Evolutionary conservation across 2,113 vertebrate species (phyloP).

Genomic region (Lasiurus cinereus): DNA sequence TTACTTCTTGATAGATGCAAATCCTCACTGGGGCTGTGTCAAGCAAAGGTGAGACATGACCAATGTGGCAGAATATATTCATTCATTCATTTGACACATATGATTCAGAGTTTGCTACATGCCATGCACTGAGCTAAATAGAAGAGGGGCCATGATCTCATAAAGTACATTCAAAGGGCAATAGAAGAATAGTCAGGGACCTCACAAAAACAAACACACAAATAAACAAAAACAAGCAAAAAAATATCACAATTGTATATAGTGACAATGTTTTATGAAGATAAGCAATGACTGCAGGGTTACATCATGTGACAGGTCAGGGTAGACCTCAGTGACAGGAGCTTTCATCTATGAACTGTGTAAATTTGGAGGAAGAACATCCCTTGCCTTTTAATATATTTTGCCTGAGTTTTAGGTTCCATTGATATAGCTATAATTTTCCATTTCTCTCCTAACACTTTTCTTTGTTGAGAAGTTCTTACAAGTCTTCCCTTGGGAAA

Average conservation of each 20-base stretch:
- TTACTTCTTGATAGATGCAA: not conserved
- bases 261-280: not conserved
- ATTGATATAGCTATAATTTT: conserved; percentile 46
- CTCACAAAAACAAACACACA: not conserved
- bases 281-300: not conserved
- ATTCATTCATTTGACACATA: not conserved
- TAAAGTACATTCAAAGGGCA: not conserved
- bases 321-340: not conserved
- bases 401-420: conserved; percentile 30
- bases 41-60: not conserved
- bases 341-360: not conserved
- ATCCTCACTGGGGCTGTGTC: not conserved
- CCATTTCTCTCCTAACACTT: not conserved
- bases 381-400: not conserved
- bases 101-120: not conserved
- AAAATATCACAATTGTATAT: not conserved
- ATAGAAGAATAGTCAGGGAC: not conserved
- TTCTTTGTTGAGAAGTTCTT: conserved; percentile 42
- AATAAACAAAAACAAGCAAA: too few species aligned
- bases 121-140: not conserved
- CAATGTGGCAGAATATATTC: not conserved
- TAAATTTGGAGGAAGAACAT: not conserved
- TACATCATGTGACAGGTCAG: not conserved
- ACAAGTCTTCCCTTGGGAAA: conserved; percentile 42
- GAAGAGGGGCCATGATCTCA: not conserved